A percentile compares a stretch with the other conserved stretches of the same genome.
These are phyloP conservation scores for Triplophysa yarkandensis DNA, from an alignment of 2,797 vertebrate genomes.

Conservation along the genomic window DNA sequence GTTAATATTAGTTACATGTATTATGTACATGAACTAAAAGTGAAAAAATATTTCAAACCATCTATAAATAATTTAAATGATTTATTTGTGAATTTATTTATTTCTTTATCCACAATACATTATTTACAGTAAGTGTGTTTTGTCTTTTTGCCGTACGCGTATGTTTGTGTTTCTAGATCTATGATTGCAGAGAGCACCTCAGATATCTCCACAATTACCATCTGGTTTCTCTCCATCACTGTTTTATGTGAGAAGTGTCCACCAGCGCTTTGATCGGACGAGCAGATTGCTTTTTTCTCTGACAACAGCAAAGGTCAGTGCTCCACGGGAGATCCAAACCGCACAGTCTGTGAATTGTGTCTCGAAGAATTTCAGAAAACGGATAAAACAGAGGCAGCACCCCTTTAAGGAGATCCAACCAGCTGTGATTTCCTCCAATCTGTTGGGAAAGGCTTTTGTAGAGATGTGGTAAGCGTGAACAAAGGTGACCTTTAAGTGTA, in stretches of 20 bases:
- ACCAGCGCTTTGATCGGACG: slow-evolving; percentile 44
- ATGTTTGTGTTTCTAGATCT: not conserved
- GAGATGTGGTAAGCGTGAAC: slow-evolving; percentile 19
- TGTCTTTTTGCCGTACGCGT: too few relatives aligned
- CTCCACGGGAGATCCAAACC: slow-evolving; percentile 37
- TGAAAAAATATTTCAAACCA: too few relatives aligned
- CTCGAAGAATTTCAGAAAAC: slow-evolving; percentile 38
- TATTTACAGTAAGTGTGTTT: too few relatives aligned
- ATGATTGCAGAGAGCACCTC: slow-evolving; percentile 31
- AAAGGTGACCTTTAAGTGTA: slow-evolving; percentile 53
- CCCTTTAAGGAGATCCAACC: slow-evolving; percentile 21
- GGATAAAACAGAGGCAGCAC: slow-evolving; percentile 24
- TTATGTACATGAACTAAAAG: too few relatives aligned
- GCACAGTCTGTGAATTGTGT: slow-evolving; percentile 32
- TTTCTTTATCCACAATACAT: too few relatives aligned
- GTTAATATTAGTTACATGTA: too few relatives aligned
- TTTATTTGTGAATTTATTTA: too few relatives aligned
- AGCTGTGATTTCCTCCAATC: slow-evolving; percentile 30
- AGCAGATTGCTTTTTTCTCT: slow-evolving; percentile 30
- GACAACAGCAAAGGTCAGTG: slow-evolving; percentile 48
- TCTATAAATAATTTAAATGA: too few relatives aligned
- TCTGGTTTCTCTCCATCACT: slow-evolving; percentile 10
- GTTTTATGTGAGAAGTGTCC: slow-evolving; percentile 38
- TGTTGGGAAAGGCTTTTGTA: slow-evolving; percentile 23
- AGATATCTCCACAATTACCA: slow-evolving; percentile 8